These are phyloP conservation scores for Cynaeus angustus DNA, from an alignment of 2,888 invertebrate species.

Conservation along the genomic window DNA sequence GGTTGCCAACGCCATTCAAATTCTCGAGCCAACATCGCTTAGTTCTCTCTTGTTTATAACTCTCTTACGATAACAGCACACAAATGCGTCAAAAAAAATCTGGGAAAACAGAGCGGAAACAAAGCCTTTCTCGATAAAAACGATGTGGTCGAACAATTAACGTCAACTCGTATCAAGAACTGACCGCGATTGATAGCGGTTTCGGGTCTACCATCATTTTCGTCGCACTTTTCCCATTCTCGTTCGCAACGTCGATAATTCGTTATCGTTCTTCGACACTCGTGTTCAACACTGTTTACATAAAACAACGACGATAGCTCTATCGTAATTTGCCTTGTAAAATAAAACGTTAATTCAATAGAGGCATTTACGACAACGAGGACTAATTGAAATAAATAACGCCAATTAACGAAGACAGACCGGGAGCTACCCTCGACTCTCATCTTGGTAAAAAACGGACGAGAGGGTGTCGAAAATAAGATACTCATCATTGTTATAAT, in stretches of 20 bases:
- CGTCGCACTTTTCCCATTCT: conserved; percentile 4
- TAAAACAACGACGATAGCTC: conserved; percentile 34
- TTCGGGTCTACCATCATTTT: conserved; percentile 10
- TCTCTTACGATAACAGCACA: conserved; percentile 22
- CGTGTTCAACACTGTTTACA: conserved; percentile 58
- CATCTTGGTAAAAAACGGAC: background rate
- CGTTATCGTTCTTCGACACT: conserved; percentile 61
- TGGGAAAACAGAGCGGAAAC: conserved; percentile 54
- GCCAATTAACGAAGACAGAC: conserved; percentile 33
- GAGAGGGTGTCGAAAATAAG: conserved; percentile 7
- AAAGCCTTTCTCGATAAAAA: conserved; percentile 54
- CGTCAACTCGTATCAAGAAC: conserved; percentile 46
- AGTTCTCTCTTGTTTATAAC: too few species aligned
- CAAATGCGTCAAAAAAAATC: conserved; percentile 48
- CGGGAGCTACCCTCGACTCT: conserved; percentile 27
- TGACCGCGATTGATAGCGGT: conserved; percentile 47
- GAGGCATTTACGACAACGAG: conserved; percentile 52
- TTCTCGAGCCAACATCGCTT: too few species aligned
- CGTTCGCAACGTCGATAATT: conserved; percentile 37
- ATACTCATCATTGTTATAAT: conserved; percentile 17
- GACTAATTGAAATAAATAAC: conserved; percentile 60
- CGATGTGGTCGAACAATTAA: conserved; percentile 58
- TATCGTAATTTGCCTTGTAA: conserved; percentile 49
- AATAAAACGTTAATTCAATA: conserved; percentile 56
- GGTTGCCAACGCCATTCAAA: too few species aligned